Percentiles rank a stretch among this genome's conserved stretches.
Evolutionary conservation across 2,797 vertebrate genomes (phyloP).

Genomic region (Sitta carolinensis): DNA sequence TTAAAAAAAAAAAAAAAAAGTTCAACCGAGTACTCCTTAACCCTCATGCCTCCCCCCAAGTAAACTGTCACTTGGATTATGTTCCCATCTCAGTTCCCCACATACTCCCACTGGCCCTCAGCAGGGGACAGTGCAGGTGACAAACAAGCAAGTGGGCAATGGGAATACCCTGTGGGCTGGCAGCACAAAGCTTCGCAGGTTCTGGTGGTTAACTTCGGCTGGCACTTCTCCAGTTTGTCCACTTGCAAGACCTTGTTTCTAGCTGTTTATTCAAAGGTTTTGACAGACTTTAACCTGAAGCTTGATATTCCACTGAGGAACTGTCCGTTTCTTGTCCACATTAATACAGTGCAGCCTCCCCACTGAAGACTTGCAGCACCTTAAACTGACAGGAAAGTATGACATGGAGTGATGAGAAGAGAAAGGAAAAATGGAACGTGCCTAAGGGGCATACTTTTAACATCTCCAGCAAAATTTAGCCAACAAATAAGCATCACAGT

Average conservation of each 20-base stretch:
- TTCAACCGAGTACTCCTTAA: fast-evolving
- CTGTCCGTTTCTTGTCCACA: neutral
- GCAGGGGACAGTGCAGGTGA: neutral
- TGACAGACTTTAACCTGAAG: neutral
- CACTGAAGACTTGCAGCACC: neutral
- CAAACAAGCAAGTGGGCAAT: neutral
- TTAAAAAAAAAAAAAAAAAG: neutral
- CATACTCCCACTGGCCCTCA: too few species aligned
- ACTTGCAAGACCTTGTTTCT: neutral
- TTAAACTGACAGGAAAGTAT: neutral
- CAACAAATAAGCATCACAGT: neutral
- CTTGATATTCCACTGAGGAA: neutral
- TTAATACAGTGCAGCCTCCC: neutral
- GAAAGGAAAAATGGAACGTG: neutral
- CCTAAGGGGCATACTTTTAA: neutral
- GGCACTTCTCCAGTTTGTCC: neutral
- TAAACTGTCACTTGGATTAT: neutral
- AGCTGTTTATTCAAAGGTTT: neutral
- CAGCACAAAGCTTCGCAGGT: neutral
- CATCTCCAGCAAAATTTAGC: neutral
- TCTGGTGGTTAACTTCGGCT: neutral
- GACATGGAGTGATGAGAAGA: neutral
- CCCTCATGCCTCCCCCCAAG: fast-evolving
- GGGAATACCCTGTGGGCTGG: neutral
- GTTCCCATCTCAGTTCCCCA: neutral